These are phyloP conservation scores for Leucophenga varia DNA, from an alignment of 1,140 invertebrate species.

Conservation along the genomic window DNA sequence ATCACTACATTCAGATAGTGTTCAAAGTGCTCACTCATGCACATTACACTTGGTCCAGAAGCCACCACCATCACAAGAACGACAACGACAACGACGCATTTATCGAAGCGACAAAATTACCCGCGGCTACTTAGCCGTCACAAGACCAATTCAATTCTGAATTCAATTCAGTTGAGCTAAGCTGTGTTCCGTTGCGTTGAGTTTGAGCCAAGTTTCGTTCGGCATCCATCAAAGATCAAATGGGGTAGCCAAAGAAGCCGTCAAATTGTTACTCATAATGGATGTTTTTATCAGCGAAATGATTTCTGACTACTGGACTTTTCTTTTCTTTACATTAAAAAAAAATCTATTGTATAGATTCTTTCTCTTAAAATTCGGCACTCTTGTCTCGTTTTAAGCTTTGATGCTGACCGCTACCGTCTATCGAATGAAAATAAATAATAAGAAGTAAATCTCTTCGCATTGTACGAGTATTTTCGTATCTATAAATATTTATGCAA, in stretches of 20 bases:
- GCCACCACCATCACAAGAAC: not conserved
- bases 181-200: too few species aligned
- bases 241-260: conserved; percentile 49
- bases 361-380: conserved; percentile 30
- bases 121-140: conserved; percentile 27
- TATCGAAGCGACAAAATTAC: conserved; percentile 50
- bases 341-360: conserved; percentile 8
- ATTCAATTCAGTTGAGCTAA: too few species aligned
- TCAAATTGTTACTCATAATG: conserved; percentile 54
- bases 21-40: conserved; percentile 49
- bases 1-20: too few species aligned
- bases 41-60: conserved; percentile 16
- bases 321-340: too few species aligned
- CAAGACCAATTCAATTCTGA: conserved; percentile 8
- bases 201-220: too few species aligned
- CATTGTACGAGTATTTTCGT: too few species aligned
- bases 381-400: conserved; percentile 5
- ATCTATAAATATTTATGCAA: too few species aligned
- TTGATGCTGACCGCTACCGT: not conserved
- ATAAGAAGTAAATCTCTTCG: too few species aligned
- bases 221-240: conserved; percentile 41
- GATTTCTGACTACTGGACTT: conserved; percentile 51
- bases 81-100: too few species aligned
- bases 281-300: conserved; percentile 52
- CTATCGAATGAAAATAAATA: too few species aligned